Evolutionary conservation across 2,888 invertebrate species (phyloP).

Genomic region (Andrena camellia): DNA sequence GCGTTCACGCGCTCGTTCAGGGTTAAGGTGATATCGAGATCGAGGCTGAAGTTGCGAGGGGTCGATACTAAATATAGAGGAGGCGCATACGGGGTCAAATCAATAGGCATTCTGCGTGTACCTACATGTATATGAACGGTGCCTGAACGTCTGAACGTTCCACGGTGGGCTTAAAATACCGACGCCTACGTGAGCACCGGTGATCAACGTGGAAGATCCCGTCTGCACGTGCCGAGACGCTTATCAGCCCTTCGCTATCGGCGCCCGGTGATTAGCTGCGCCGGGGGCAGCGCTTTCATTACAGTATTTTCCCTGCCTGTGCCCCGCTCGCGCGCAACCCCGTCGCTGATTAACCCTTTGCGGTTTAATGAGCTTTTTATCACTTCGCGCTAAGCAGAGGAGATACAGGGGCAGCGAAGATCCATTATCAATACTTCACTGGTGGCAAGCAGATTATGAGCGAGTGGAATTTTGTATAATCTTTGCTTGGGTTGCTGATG

Average conservation of each 20-base stretch:
- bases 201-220: slow-evolving; percentile 21
- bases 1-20: slow-evolving; percentile 59
- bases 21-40: slow-evolving; percentile 70
- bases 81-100: slow-evolving; percentile 75
- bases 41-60: slow-evolving; percentile 71
- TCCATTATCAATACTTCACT: neutral
- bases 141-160: slow-evolving; percentile 61
- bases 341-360: neutral
- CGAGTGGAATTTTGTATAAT: too few species aligned
- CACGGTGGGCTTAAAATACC: slow-evolving; percentile 52
- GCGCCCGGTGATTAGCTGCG: neutral
- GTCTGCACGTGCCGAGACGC: slow-evolving; percentile 3
- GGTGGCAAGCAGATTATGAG: too few species aligned
- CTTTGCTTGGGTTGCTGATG: too few species aligned
- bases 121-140: slow-evolving; percentile 52
- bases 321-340: neutral
- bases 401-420: neutral
- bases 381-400: neutral
- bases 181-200: slow-evolving; percentile 15
- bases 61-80: slow-evolving; percentile 78
- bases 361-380: neutral
- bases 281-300: neutral
- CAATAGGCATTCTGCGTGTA: slow-evolving; percentile 73
- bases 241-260: slow-evolving; percentile 8
- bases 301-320: neutral